These are phyloP conservation scores for Avahi laniger DNA, from an alignment of 2,797 vertebrate species.

Conservation along the genomic window DNA sequence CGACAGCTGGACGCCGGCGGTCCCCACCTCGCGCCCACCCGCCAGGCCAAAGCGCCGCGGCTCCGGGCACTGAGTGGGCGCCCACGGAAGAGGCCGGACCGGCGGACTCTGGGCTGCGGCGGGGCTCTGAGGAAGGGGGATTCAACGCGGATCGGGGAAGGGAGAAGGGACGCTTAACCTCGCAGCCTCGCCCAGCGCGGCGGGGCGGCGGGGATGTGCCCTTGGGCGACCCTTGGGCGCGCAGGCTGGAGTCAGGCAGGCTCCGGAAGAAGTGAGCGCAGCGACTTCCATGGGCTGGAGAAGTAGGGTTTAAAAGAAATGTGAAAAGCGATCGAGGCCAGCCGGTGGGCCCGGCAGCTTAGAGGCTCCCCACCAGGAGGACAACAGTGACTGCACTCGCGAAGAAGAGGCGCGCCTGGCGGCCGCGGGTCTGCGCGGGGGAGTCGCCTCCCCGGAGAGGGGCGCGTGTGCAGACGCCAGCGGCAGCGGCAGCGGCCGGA, in stretches of 20 bases:
- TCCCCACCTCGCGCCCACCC: slow-evolving; percentile 49
- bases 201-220: neutral
- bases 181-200: neutral
- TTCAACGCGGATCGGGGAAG: neutral
- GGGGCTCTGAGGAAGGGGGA: neutral
- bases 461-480: neutral
- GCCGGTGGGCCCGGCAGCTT: neutral
- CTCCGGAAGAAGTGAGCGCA: neutral
- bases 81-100: neutral
- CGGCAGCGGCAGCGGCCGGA: neutral
- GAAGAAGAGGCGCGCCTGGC: neutral
- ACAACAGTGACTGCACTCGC: slow-evolving; percentile 12
- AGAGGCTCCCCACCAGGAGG: neutral
- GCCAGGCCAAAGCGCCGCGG: slow-evolving; percentile 29
- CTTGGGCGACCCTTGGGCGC: slow-evolving; percentile 27
- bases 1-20: slow-evolving; percentile 41
- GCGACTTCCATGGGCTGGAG: neutral
- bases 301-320: slow-evolving; percentile 32
- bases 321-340: neutral
- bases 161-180: slow-evolving; percentile 49
- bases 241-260: slow-evolving; percentile 6
- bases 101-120: neutral
- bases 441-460: neutral
- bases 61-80: slow-evolving; percentile 23
- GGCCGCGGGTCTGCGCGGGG: neutral